Evolutionary conservation across 2,888 invertebrate genomes (phyloP).

Genomic region (Trachelus iudaicus): DNA sequence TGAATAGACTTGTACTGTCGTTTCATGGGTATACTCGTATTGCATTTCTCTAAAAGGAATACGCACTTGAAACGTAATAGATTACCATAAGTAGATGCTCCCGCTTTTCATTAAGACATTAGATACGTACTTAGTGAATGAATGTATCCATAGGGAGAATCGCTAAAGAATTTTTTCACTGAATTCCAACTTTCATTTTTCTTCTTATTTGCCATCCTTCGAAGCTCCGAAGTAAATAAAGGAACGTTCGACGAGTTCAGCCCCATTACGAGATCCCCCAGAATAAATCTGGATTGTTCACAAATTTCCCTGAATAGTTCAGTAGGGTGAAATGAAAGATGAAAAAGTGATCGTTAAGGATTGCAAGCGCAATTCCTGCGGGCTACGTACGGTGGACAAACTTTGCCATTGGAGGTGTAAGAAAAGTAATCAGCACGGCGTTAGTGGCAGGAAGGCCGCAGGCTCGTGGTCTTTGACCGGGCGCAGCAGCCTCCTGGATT

Average conservation of each 20-base stretch:
- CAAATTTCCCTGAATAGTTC: background rate
- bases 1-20: background rate
- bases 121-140: constrained; percentile 27
- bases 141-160: background rate
- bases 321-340: background rate
- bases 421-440: background rate
- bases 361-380: background rate
- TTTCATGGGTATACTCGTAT: background rate
- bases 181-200: background rate
- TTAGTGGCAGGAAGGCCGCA: constrained; percentile 43
- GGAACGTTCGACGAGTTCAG: background rate
- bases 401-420: background rate
- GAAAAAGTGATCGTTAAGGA: background rate
- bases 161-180: background rate
- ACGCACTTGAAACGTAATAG: background rate
- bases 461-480: constrained; percentile 44
- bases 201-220: background rate
- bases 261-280: background rate
- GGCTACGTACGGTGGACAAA: background rate
- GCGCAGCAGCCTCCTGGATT: constrained; percentile 50
- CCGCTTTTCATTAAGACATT: constrained; percentile 42
- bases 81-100: background rate
- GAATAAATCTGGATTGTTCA: background rate
- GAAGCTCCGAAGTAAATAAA: background rate
- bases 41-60: background rate